Percentiles rank a stretch among this genome's conserved stretches.
Conservation (phyloP, 2,113 vertebrate species). For the Paratilapia polleni region DNA sequence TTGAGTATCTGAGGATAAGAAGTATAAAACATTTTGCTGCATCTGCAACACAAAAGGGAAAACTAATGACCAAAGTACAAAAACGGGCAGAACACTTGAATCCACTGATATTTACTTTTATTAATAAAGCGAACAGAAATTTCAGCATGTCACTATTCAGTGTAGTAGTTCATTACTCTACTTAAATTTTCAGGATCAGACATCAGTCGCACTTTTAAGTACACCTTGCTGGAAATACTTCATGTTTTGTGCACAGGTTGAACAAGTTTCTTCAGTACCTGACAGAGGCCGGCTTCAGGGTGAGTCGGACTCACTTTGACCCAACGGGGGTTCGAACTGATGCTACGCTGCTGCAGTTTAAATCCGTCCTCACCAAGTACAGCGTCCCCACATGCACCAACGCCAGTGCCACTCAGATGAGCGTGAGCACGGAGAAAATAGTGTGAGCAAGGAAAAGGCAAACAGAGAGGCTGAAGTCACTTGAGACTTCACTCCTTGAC, state of each 20-base stretch:
- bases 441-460: background rate
- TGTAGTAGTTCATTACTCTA: no score
- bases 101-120: no score
- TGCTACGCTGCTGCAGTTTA: conserved; percentile 89
- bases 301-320: conserved; percentile 96
- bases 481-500: background rate
- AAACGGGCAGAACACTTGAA: background rate
- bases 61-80: background rate
- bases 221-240: background rate
- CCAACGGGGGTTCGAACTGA: conserved; percentile 94
- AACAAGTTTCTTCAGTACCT: conserved; percentile 94
- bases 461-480: no score
- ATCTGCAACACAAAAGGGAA: background rate
- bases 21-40: background rate
- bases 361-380: conserved; percentile 90
- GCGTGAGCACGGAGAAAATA: conserved; percentile 54
- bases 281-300: conserved; percentile 91
- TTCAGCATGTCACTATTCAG: no score
- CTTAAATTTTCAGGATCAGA: background rate
- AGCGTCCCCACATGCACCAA: conserved; percentile 86
- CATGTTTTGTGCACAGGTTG: conserved; percentile 78
- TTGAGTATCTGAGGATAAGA: background rate
- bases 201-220: background rate
- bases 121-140: no score
- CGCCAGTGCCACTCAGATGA: conserved; percentile 36